phyloP scores from a whole-genome alignment of 2,888 invertebrate species.

The Meloe dianella region DNA sequence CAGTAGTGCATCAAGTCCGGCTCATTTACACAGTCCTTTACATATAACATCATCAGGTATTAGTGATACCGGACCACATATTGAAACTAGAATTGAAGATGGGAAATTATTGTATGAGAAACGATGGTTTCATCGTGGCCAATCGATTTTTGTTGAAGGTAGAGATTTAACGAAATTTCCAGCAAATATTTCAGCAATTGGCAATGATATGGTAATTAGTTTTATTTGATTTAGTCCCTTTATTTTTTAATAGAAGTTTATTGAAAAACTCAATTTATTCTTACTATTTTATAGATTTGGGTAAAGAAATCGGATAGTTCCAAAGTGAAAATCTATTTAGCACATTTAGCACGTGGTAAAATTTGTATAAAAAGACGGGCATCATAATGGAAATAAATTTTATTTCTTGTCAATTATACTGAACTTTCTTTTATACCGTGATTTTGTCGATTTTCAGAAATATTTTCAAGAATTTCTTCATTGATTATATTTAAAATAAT shows the following conservation, averaged over 20 bases:
- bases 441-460: neutral
- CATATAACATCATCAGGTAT: conserved; percentile 34
- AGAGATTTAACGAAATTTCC: conserved; percentile 84
- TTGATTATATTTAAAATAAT: neutral
- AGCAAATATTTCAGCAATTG: conserved; percentile 90
- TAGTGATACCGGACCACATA: conserved; percentile 58
- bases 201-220: conserved; percentile 80
- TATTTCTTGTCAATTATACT: neutral
- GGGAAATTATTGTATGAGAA: conserved; percentile 92
- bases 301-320: conserved; percentile 85
- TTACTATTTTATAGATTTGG: conserved; percentile 75
- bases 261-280: neutral
- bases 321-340: conserved; percentile 83
- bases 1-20: conserved; percentile 57
- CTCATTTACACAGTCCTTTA: conserved; percentile 53
- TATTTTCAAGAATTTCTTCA: neutral
- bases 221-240: conserved; percentile 11
- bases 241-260: neutral
- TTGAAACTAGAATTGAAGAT: conserved; percentile 91
- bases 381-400: conserved; percentile 62
- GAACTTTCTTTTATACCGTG: neutral
- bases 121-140: conserved; percentile 94
- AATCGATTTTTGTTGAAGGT: conserved; percentile 77
- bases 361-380: conserved; percentile 86
- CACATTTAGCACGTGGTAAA: conserved; percentile 86